phyloP scores from a whole-genome alignment of 2,113 vertebrate species.

The Lota lota region DNA sequence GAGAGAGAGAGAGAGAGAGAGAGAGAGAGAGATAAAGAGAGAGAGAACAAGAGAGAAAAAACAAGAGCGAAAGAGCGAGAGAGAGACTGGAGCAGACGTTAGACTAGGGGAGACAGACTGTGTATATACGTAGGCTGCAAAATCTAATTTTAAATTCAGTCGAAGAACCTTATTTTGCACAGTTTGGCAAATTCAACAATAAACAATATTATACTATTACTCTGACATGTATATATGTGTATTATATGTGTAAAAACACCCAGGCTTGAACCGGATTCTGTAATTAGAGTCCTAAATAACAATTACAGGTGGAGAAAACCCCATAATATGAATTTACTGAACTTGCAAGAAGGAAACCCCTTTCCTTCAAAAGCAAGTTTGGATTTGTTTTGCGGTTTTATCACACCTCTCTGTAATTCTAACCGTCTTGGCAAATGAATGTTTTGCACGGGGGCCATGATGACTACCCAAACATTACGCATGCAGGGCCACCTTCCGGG shows the following conservation, averaged over 20 bases:
- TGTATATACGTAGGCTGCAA: constrained; percentile 13
- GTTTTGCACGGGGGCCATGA: constrained; percentile 49
- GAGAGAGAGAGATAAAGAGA: constrained; percentile 5
- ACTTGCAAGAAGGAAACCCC: constrained; percentile 30
- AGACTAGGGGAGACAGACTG: no score
- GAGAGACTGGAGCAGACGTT: background rate
- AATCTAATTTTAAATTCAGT: constrained; percentile 13
- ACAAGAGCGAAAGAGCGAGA: constrained; percentile 12
- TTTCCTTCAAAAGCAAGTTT: constrained; percentile 55
- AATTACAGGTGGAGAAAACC: constrained; percentile 53
- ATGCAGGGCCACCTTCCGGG: constrained; percentile 51
- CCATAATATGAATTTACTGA: constrained; percentile 59
- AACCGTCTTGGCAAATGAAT: constrained; percentile 60
- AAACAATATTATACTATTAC: constrained; percentile 5
- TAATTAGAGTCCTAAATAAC: constrained; percentile 70
- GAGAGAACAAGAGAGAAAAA: background rate
- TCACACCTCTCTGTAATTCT: constrained; percentile 53
- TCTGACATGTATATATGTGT: no score
- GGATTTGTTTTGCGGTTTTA: constrained; percentile 53
- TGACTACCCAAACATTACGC: constrained; percentile 43
- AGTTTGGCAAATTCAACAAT: constrained; percentile 15
- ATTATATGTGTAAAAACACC: no score
- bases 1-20: constrained; percentile 6
- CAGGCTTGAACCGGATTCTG: constrained; percentile 5
- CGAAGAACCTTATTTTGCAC: constrained; percentile 19